These are phyloP conservation scores for Hesperia comma DNA, from an alignment of 2,888 invertebrate species.

Conservation along the genomic window DNA sequence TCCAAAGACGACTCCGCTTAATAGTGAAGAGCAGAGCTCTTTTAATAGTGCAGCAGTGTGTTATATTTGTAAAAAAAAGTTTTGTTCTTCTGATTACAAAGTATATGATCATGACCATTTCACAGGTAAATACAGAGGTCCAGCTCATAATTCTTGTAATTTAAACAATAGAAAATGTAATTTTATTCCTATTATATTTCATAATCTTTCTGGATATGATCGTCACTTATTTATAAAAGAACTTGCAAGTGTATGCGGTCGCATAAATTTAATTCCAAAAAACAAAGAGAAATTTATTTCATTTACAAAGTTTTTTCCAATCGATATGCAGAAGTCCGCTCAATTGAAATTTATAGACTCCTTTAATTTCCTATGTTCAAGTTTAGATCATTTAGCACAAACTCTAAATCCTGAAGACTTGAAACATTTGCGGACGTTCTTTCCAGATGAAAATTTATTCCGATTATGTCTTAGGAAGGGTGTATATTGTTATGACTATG, in stretches of 20 bases:
- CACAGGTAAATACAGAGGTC: conserved; percentile 18
- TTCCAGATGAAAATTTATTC: conserved; percentile 39
- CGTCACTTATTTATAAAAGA: conserved; percentile 24
- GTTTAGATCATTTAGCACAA: conserved; percentile 26
- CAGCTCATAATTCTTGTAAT: conserved; percentile 38
- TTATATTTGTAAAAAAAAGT: conserved; percentile 16
- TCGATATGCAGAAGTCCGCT: background rate
- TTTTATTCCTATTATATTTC: conserved; percentile 45
- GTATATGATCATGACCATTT: conserved; percentile 16
- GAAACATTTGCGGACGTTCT: conserved; percentile 10
- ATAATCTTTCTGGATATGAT: conserved; percentile 30
- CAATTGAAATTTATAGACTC: conserved; percentile 37
- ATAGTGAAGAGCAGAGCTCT: conserved; percentile 8
- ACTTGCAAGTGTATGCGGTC: conserved; percentile 13
- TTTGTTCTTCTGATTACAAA: conserved; percentile 10
- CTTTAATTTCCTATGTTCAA: conserved; percentile 19
- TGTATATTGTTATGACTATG: conserved; percentile 36
- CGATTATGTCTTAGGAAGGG: conserved; percentile 37
- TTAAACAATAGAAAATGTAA: conserved; percentile 38
- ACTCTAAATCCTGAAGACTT: conserved; percentile 18
- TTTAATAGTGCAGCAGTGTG: conserved; percentile 7
- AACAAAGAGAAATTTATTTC: conserved; percentile 8
- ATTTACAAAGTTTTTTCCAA: conserved; percentile 18
- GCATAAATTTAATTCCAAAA: conserved; percentile 26
- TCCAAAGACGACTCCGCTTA: conserved; percentile 11